phyloP scores from a whole-genome alignment of 2,113 vertebrate species.

The Amazona guildingii region DNA sequence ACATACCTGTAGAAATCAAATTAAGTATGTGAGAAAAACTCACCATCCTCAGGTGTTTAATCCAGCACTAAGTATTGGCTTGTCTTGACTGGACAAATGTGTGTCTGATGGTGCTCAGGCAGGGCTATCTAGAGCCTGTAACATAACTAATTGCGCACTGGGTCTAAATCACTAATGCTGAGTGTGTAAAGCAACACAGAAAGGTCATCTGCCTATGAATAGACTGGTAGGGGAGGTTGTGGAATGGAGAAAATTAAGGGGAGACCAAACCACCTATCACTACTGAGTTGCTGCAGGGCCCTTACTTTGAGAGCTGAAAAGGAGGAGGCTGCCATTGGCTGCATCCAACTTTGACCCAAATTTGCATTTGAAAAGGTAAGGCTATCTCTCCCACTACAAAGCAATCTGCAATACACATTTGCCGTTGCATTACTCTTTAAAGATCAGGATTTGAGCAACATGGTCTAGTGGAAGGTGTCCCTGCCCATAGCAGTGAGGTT shows the following conservation, averaged over 20 bases:
- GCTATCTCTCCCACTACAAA: neutral
- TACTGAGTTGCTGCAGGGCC: accelerated
- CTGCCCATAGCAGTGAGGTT: neutral
- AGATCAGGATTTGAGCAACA: neutral
- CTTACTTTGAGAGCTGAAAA: neutral
- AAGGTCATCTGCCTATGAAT: neutral
- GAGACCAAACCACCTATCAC: neutral
- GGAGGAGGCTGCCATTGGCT: neutral
- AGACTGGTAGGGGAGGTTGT: neutral
- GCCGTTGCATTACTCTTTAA: neutral
- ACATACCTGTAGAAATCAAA: neutral
- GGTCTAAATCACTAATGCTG: neutral
- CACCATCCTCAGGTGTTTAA: neutral
- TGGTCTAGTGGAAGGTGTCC: neutral
- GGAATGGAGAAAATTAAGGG: neutral
- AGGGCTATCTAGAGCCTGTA: neutral
- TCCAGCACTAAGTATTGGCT: neutral
- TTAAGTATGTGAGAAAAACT: neutral
- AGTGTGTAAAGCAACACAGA: neutral
- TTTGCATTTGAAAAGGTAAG: neutral
- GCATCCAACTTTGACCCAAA: neutral
- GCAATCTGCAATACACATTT: neutral
- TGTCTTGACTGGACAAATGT: neutral
- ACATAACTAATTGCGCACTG: neutral
- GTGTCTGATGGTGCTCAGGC: neutral